Percentiles rank a stretch among this genome's conserved stretches.
Evolutionary conservation across 2,888 invertebrate genomes (phyloP).

Genomic region (Camptogramma bilineatum): DNA sequence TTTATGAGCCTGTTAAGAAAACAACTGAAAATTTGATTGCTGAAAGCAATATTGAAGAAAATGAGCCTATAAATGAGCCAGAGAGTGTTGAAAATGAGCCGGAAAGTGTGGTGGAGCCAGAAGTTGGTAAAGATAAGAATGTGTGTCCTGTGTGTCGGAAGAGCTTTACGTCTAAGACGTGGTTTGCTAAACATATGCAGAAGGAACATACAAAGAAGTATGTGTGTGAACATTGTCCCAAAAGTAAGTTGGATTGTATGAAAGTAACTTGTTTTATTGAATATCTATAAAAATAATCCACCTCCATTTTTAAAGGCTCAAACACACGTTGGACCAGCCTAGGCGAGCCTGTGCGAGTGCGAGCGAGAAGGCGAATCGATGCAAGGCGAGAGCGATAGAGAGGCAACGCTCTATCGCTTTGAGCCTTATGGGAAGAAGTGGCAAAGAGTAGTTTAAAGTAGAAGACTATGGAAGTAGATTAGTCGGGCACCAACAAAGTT

Average conservation of each 20-base stretch:
- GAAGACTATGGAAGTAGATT: no score
- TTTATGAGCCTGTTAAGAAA: slow-evolving; percentile 44
- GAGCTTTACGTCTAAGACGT: slow-evolving; percentile 66
- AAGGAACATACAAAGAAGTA: slow-evolving; percentile 67
- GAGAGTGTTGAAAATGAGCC: slow-evolving; percentile 30
- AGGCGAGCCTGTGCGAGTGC: no score
- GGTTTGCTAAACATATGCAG: slow-evolving; percentile 72
- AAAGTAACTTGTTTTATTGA: neutral
- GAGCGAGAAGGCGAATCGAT: no score
- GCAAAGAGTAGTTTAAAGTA: no score
- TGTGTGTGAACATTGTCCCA: slow-evolving; percentile 64
- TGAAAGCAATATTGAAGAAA: slow-evolving; percentile 21
- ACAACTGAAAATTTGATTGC: slow-evolving; percentile 6
- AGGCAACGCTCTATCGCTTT: no score
- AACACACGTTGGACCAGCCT: no score
- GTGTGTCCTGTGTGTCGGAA: slow-evolving; percentile 66
- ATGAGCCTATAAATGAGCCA: slow-evolving; percentile 6
- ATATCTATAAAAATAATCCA: no score
- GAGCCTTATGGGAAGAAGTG: no score
- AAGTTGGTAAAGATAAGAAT: slow-evolving; percentile 47
- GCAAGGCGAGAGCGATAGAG: no score
- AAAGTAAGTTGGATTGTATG: slow-evolving; percentile 59
- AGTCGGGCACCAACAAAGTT: no score
- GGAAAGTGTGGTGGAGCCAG: slow-evolving; percentile 24
- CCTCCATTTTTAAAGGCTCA: no score